Evolutionary conservation across 2,113 vertebrate genomes (phyloP), one percentile per base, ranked within the genome.

Genomic region (Prochilodus magdalenae): DNA sequence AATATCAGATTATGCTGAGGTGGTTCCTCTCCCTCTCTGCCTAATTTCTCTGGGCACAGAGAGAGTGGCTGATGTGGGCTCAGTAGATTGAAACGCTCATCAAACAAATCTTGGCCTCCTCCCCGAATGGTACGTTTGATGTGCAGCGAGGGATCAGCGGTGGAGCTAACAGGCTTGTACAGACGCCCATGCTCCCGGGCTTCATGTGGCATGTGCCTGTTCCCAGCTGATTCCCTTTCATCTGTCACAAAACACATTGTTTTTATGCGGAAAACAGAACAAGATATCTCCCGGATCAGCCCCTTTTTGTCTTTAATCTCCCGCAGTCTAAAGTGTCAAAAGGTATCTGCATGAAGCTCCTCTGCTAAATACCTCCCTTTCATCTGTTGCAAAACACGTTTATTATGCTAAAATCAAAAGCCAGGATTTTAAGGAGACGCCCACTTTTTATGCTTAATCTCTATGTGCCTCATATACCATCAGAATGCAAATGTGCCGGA

Each of bases 141-240:
- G 65, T 73, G 57, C 87, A 67, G 76, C 27, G 13, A 66, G 44
- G 86, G 77, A 86, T 87, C 85, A 73, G 70, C 26, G 47, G 75
- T 60, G 69, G 79, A 73, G 81, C 76, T 78, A 80, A 84, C 67
- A 79, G 79, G 75, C 80, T 73, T 18, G 29, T 69, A 66, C 55
- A 71, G 76, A 74, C 10, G 53, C 71, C 49, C 22, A 13, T 62
- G 86, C 79, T 85, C 83, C 87, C 80, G 71, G 85, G 81, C 74
- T 85, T 73, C 79, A 69, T 29, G 47, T 15, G 24, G 67, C 63
- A 3, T 8, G 57, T 80, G 75, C 75, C 76, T 3, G 33, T 79
- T 75, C 69, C 78, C 73, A 60, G 84, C 86, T 82, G 76, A 82
- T 85, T 86, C 57, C 40, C 60, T 87, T 87, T 89, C 36, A 88